Base-by-base conservation (phyloP, 2,797 vertebrate species). In the Diplodus puntazzo region DNA sequence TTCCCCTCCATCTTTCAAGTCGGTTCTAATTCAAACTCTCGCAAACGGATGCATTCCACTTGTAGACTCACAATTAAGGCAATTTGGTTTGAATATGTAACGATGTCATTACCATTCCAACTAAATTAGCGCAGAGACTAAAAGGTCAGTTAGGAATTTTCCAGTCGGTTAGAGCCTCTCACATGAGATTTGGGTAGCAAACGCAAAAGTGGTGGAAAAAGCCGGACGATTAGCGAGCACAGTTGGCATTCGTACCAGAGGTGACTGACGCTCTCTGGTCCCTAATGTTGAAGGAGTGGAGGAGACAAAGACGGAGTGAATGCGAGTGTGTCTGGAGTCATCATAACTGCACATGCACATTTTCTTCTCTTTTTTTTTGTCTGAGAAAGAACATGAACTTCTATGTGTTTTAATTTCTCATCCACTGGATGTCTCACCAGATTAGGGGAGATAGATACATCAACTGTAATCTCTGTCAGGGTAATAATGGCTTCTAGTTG, bases 21-120 rank as follows among this genome's bases (percentile, higher is more conserved):
- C 80, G 5, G 30, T 95, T 97, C 96, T 95, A 96, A 96, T 97
- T 96, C 96, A 93, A 95, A 96, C 96, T 94, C 96, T 95, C 43
- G 39, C 83, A 69, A 74, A 77, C 34, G 94, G 95, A 95, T 93
- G 95, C 96, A 96, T 97, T 97, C 96, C 96, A 95, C 96, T 96
- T 94, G 95, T 96, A 94, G 96, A 96, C 97, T 97, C 95, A 96
- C 97, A 98, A 98, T 98, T 98, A 98, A 97, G 96, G 96, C 97
- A 97, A 97, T 97, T 98, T 97, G 96, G 96, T 96, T 97, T 96
- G 97, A 98, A 98, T 97, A 97, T 96, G 97, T 97, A 97, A 97
- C 96, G 95, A 97, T 96, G 97, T 97, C 97, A 98, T 98, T 99
- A 98, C 97, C 96, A 97, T 98, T 97, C 96, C 94, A 95, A 92